Evolutionary conservation across 2,113 vertebrate genomes (phyloP).

Genomic region (Notothenia rossii): DNA sequence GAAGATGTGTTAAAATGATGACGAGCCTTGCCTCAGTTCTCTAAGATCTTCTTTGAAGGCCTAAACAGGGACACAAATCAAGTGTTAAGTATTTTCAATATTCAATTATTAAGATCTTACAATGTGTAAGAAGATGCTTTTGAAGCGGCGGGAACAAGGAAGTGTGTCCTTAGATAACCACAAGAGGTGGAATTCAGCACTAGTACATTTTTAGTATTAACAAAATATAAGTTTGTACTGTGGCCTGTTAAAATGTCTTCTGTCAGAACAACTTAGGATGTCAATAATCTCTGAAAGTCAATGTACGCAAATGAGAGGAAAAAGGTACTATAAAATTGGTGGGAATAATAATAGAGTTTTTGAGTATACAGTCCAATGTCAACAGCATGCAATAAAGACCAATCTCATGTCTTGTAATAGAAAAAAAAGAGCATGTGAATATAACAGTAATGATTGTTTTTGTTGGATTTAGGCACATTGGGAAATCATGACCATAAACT

Average conservation of each 20-base stretch:
- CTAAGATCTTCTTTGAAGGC: slow-evolving; percentile 89
- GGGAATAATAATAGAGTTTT: no score
- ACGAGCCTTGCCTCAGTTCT: slow-evolving; percentile 83
- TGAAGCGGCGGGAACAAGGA: background rate
- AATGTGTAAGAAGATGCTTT: background rate
- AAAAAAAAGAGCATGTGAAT: background rate
- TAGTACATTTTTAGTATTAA: no score
- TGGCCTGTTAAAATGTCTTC: background rate
- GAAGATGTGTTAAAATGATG: background rate
- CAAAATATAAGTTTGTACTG: no score
- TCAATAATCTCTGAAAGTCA: no score
- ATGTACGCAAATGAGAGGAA: no score
- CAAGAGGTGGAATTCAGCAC: no score
- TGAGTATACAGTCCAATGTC: no score
- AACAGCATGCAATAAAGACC: background rate
- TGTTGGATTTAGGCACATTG: background rate
- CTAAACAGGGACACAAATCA: slow-evolving; percentile 73
- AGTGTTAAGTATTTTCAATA: background rate
- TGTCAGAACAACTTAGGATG: background rate
- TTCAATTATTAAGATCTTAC: background rate
- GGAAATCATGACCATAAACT: no score
- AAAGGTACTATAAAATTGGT: no score
- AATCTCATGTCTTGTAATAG: background rate
- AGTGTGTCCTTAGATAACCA: background rate
- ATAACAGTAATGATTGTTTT: background rate